Evolutionary conservation across 2,888 invertebrate genomes (phyloP).

Genomic region (Agrilus cyanescens): DNA sequence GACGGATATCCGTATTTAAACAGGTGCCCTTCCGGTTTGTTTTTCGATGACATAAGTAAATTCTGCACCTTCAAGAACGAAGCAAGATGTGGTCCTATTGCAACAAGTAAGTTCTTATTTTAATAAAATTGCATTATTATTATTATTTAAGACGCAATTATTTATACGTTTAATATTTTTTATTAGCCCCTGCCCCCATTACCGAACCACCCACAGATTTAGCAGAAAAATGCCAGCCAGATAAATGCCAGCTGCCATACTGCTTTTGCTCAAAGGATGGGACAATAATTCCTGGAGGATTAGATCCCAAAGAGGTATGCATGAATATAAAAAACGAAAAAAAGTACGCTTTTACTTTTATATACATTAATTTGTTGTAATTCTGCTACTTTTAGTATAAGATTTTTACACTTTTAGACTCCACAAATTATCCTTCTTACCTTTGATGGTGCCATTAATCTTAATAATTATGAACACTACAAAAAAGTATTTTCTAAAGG

Average conservation of each 20-base stretch:
- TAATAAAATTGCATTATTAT: conserved; percentile 1
- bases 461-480: conserved; percentile 83
- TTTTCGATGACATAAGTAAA: conserved; percentile 83
- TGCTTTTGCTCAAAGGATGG: conserved; percentile 91
- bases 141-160: too few relatives aligned
- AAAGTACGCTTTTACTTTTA: conserved; percentile 1
- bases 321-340: background rate
- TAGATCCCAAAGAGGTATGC: conserved; percentile 70
- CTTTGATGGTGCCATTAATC: conserved; percentile 86
- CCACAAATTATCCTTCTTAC: conserved; percentile 89
- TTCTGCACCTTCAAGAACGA: conserved; percentile 83
- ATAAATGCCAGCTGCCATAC: conserved; percentile 70
- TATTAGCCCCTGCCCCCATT: conserved; percentile 62
- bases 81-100: conserved; percentile 80
- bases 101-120: conserved; percentile 58
- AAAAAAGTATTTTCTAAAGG: conserved; percentile 71
- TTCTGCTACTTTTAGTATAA: background rate
- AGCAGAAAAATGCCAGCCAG: conserved; percentile 65
- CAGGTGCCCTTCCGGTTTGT: conserved; percentile 79
- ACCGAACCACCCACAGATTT: conserved; percentile 73
- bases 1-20: conserved; percentile 80
- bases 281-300: conserved; percentile 71
- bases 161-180: conserved; percentile 1
- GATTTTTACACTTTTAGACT: conserved; percentile 44
- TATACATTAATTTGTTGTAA: background rate